Conservation (phyloP, 2,113 vertebrate species). For the Struthio camelus region DNA sequence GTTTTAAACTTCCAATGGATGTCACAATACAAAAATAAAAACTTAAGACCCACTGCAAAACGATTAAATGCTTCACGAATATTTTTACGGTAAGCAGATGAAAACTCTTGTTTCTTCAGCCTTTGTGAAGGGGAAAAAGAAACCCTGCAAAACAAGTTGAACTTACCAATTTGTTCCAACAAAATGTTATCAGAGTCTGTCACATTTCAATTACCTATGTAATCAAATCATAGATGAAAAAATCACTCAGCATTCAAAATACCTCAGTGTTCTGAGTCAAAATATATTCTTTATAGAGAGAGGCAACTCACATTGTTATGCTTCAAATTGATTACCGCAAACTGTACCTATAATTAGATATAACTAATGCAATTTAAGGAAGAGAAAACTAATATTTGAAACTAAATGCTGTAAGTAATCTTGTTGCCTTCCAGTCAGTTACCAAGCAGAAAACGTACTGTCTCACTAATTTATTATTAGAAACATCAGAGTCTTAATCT, state of each 20-base stretch:
- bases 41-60: neutral
- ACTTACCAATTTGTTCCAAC: conserved; percentile 41
- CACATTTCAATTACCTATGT: conserved; percentile 51
- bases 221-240: conserved; percentile 63
- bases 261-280: conserved; percentile 13
- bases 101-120: neutral
- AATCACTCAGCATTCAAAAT: conserved; percentile 42
- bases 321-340: conserved; percentile 55
- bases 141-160: neutral
- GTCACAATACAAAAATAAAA: neutral
- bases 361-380: conserved; percentile 46
- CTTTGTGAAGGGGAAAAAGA: neutral
- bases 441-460: conserved; percentile 31
- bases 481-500: conserved; percentile 30
- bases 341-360: conserved; percentile 59
- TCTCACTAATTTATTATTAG: conserved; percentile 26
- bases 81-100: neutral
- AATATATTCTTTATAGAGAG: conserved; percentile 49
- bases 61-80: neutral
- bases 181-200: conserved; percentile 34
- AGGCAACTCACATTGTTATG: conserved; percentile 1
- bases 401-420: conserved; percentile 46
- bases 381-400: conserved; percentile 52
- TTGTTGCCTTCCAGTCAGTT: conserved; percentile 33
- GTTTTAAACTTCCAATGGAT: neutral